A percentile compares a stretch with the other conserved stretches of the same genome.
phyloP scores from a whole-genome alignment of 2,797 vertebrate species.

The Lateolabrax maculatus region DNA sequence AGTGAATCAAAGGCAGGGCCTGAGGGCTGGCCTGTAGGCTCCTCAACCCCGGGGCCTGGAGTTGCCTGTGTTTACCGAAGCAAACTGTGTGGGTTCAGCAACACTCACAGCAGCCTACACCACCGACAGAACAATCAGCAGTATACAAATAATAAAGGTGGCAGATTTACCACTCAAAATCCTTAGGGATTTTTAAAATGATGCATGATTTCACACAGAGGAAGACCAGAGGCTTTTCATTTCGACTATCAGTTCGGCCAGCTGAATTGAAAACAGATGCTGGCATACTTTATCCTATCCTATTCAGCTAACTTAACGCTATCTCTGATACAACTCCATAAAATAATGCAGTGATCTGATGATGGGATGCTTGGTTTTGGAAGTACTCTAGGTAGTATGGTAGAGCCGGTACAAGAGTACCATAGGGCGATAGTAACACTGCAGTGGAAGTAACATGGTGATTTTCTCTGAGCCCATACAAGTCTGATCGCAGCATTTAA shows the following conservation, averaged over 20 bases:
- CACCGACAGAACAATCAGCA: constrained; percentile 22
- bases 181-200: neutral
- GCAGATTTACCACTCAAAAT: neutral
- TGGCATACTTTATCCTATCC: too few relatives aligned
- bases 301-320: neutral
- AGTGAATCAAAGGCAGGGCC: constrained; percentile 64
- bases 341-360: neutral
- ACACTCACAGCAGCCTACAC: constrained; percentile 17
- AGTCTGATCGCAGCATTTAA: too few relatives aligned
- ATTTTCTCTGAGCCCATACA: too few relatives aligned
- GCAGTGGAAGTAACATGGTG: too few relatives aligned
- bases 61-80: constrained; percentile 46
- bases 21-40: constrained; percentile 61
- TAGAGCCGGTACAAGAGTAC: too few relatives aligned
- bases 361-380: neutral
- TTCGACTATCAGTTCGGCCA: too few relatives aligned
- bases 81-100: constrained; percentile 46
- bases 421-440: too few relatives aligned
- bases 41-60: constrained; percentile 29
- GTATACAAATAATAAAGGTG: neutral
- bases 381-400: neutral
- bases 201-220: neutral
- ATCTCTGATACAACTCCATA: too few relatives aligned
- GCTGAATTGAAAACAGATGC: too few relatives aligned
- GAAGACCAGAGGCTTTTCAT: neutral